Evolutionary conservation across 2,888 invertebrate species (phyloP).

Genomic region (Hipparchia sbordonii): DNA sequence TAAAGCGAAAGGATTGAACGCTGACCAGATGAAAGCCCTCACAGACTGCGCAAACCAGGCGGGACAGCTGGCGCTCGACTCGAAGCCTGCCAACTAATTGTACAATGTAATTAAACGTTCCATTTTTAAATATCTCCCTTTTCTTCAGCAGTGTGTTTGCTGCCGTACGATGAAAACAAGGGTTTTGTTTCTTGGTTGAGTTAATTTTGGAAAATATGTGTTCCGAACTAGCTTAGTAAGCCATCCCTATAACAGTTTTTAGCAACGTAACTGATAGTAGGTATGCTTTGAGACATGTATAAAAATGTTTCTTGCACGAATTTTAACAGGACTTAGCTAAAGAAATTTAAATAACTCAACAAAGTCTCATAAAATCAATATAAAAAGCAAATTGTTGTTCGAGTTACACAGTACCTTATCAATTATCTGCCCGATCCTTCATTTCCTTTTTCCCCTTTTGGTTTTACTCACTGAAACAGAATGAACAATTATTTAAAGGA

Average conservation of each 20-base stretch:
- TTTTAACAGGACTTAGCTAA: no score
- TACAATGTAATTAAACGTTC: slow-evolving; percentile 53
- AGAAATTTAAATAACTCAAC: not conserved
- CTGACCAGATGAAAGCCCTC: slow-evolving; percentile 75
- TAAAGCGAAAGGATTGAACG: slow-evolving; percentile 74
- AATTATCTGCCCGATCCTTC: slow-evolving; percentile 29
- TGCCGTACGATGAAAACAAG: not conserved
- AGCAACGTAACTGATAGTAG: not conserved
- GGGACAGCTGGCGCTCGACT: slow-evolving; percentile 77
- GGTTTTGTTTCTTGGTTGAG: not conserved
- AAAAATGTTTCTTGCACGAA: not conserved
- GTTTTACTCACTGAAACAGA: slow-evolving; percentile 1
- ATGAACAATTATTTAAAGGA: not conserved
- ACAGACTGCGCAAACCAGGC: slow-evolving; percentile 78
- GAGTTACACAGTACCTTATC: slow-evolving; percentile 48
- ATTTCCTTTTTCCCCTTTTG: slow-evolving; percentile 9
- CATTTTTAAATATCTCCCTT: slow-evolving; percentile 1
- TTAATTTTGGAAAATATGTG: not conserved
- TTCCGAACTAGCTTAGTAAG: not conserved
- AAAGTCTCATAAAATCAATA: not conserved
- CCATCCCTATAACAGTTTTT: not conserved
- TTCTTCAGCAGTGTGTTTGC: not conserved
- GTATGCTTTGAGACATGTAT: not conserved
- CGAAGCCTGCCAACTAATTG: slow-evolving; percentile 71
- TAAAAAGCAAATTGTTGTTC: slow-evolving; percentile 43